Conservation (phyloP, 2,113 vertebrate genomes). For the Notarius lentiginosus region DNA sequence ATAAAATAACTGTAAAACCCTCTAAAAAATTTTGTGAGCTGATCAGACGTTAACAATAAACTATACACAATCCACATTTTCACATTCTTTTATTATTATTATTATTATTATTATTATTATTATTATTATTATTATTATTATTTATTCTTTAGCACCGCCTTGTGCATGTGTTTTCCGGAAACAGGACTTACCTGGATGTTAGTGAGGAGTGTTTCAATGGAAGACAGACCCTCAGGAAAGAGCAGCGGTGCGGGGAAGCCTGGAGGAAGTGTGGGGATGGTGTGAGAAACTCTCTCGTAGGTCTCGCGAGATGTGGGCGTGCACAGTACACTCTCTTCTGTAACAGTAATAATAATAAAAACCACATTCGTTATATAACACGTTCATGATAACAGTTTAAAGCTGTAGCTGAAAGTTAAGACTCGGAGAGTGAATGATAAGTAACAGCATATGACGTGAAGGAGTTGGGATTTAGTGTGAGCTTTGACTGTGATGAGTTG, state of each 20-base stretch:
- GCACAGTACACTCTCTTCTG: conserved; percentile 89
- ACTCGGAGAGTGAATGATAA: neutral
- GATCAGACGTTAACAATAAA: neutral
- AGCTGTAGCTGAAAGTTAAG: neutral
- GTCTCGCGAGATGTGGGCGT: conserved; percentile 88
- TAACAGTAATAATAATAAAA: conserved; percentile 61
- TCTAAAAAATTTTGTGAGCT: neutral
- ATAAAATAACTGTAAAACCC: neutral
- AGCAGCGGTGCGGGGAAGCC: conserved; percentile 94
- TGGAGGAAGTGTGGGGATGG: conserved; percentile 88
- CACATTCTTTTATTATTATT: neutral
- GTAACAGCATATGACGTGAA: neutral
- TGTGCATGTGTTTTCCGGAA: neutral
- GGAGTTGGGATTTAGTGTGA: neutral
- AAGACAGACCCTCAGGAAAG: conserved; percentile 97
- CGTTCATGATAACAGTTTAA: neutral
- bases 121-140: no score
- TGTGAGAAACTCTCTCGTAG: conserved; percentile 90
- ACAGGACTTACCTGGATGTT: conserved; percentile 93
- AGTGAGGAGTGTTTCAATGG: conserved; percentile 98
- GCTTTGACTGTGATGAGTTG: neutral
- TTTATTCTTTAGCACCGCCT: neutral
- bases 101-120: no score
- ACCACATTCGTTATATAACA: neutral
- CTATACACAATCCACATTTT: neutral